Base-by-base conservation (phyloP, 1,140 invertebrate species). In the Eulimnadia texana region DNA sequence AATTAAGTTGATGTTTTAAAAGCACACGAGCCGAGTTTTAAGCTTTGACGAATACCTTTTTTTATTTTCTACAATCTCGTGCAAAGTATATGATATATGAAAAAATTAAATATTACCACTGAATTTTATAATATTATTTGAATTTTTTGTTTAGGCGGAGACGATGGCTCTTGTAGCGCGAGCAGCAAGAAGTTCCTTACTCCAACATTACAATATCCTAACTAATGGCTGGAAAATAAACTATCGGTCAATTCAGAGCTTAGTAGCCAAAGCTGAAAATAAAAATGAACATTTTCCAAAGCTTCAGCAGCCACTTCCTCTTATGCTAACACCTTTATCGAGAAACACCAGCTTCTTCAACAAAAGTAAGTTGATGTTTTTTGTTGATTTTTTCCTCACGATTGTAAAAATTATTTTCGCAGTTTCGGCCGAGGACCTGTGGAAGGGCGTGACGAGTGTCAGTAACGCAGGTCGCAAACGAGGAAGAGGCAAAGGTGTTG, bases 391-490 rank as follows among this genome's bases (percentile, higher is more conserved):
- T 29, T 66, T 50, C 27, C 19, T 20, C 63, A 60, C 50, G 33
- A 64, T 23, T 50, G 62, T 55, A 55, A 47, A 16, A 60, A 66
- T 59, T 29, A 24, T 61, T 64, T 66, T 70, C 75, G 50, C 66
- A 91, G 88, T 84, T 53, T 77, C 85, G 60, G 90, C 86, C 20
- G 80, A 87, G 20, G 75, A 84, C 53, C 73, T 99, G 67, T 99
- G 96, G 95, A 93, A 93, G 72, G 88, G 91, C 49, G 86, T 95
- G 1, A 90, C 85, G 2, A 86, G 85, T 68, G 93, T 99, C 1
- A 97, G 93, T 81, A 96, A 94, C 82, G 88, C 93, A 66, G 95
- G 96, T 63, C 84, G 79, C 67, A 93, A 93, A 71, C 82, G 93
- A 76, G 96, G 96, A 62, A 82, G 96, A 77, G 92, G 83, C n/a